Evolutionary conservation across 1,140 invertebrate species (phyloP).

Genomic region (Hyles euphorbiae): DNA sequence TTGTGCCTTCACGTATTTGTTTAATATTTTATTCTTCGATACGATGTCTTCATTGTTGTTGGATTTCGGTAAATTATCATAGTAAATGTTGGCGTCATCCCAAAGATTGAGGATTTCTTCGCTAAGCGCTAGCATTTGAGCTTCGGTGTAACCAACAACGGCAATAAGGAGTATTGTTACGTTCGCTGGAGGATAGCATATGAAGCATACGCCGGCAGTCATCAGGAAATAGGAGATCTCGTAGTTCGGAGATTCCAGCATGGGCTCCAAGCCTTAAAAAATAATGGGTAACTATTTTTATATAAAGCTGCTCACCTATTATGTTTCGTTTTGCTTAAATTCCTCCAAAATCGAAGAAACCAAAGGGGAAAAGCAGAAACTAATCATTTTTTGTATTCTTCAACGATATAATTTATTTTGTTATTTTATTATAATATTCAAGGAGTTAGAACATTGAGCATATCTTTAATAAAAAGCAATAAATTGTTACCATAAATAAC

Average conservation of each 20-base stretch:
- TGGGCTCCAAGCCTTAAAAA: slow-evolving; percentile 25
- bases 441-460: too few species aligned
- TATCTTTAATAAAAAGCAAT: neutral
- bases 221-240: slow-evolving; percentile 20
- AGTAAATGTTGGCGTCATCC: slow-evolving; percentile 28
- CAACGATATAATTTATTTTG: too few species aligned
- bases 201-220: slow-evolving; percentile 6
- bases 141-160: slow-evolving; percentile 23
- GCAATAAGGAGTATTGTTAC: slow-evolving; percentile 17
- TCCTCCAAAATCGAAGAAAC: too few species aligned
- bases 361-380: too few species aligned
- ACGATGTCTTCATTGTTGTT: neutral
- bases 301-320: neutral
- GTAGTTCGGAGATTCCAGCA: slow-evolving; percentile 25
- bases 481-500: slow-evolving; percentile 39
- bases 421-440: too few species aligned
- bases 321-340: neutral
- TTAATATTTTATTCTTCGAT: slow-evolving; percentile 19
- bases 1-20: slow-evolving; percentile 27
- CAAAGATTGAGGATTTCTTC: slow-evolving; percentile 37
- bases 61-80: slow-evolving; percentile 7
- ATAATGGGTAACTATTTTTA: neutral
- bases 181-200: slow-evolving; percentile 12
- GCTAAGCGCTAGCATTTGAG: slow-evolving; percentile 24
- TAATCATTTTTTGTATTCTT: too few species aligned